Conservation (phyloP, 1,140 invertebrate species). For the Galendromus occidentalis region DNA sequence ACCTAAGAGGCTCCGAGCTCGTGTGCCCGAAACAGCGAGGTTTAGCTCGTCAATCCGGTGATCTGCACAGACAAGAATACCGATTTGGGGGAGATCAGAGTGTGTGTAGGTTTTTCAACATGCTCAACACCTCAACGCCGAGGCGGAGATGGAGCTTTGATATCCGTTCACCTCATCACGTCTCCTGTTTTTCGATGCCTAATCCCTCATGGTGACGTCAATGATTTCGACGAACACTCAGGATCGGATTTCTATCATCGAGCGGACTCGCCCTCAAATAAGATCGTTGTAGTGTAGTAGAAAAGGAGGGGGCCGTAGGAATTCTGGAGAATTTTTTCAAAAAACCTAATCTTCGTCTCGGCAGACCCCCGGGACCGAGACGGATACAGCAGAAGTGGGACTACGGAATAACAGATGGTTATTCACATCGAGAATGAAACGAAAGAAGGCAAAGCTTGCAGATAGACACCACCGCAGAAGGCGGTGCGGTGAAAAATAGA, state of each 20-base stretch:
- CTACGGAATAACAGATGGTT: too few species aligned
- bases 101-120: not conserved
- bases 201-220: not conserved
- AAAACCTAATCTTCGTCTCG: not conserved
- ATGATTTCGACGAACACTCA: not conserved
- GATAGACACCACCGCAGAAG: too few species aligned
- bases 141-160: not conserved
- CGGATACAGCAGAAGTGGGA: not conserved
- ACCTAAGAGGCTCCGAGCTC: too few species aligned
- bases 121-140: conserved; percentile 2
- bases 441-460: too few species aligned
- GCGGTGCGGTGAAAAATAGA: too few species aligned
- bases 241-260: conserved; percentile 7
- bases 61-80: not conserved
- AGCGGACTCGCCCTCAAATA: conserved; percentile 3
- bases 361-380: not conserved
- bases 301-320: not conserved
- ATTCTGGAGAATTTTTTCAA: not conserved
- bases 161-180: conserved; percentile 9
- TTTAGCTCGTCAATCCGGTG: too few species aligned
- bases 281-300: conserved; percentile 6
- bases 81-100: not conserved
- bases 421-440: too few species aligned
- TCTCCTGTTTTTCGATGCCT: conserved; percentile 4
- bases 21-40: too few species aligned